Conservation (phyloP, 1,140 invertebrate species). For the Caenorhabditis inopinata region DNA sequence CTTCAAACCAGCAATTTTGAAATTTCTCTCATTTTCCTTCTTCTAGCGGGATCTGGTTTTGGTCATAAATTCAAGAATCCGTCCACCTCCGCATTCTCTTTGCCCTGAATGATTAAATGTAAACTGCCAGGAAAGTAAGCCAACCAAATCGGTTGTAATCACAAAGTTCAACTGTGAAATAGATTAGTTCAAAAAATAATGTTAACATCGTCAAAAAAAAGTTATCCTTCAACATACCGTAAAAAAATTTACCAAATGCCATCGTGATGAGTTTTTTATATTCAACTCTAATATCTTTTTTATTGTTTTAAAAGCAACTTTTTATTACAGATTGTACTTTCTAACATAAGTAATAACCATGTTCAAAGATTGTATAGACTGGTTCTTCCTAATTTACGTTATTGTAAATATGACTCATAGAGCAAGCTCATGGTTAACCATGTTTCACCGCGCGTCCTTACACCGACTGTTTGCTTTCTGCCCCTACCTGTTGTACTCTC, state of each 20-base stretch:
- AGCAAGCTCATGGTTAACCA: not conserved
- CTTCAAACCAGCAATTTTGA: not conserved
- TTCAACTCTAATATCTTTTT: too few relatives aligned
- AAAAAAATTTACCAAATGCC: too few relatives aligned
- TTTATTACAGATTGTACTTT: too few relatives aligned
- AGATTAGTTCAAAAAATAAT: too few relatives aligned
- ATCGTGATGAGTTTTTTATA: too few relatives aligned
- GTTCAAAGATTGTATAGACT: not conserved
- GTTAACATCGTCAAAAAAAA: too few relatives aligned
- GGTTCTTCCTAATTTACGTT: not conserved
- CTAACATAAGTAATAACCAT: too few relatives aligned
- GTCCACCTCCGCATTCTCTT: not conserved
- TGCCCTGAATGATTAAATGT: not conserved
- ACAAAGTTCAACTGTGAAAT: too few relatives aligned
- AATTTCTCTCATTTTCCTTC: not conserved
- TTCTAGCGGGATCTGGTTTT: not conserved
- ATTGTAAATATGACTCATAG: not conserved
- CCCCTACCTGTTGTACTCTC: conserved; percentile 13
- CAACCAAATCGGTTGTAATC: too few relatives aligned
- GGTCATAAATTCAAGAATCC: conserved; percentile 9
- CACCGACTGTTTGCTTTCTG: conserved; percentile 12
- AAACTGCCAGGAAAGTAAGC: not conserved
- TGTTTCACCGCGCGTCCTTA: not conserved
- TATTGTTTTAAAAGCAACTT: too few relatives aligned
- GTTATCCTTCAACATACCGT: too few relatives aligned